phyloP scores from a whole-genome alignment of 2,113 vertebrate species.

The Mugil cephalus region DNA sequence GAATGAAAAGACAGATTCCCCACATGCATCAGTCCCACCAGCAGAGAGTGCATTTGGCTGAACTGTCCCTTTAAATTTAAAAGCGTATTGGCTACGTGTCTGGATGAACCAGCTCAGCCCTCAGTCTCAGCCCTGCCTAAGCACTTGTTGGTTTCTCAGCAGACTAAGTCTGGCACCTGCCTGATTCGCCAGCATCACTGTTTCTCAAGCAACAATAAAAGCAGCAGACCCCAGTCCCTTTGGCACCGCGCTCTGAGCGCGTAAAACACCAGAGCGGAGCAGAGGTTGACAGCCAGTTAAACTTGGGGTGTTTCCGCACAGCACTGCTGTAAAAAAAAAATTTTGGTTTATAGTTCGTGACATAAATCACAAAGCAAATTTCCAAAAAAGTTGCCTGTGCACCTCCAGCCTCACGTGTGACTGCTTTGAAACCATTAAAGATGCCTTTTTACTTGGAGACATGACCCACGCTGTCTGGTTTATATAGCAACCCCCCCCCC shows the following conservation, averaged over 20 bases:
- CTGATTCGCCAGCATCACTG: constrained; percentile 56
- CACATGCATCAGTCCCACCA: constrained; percentile 21
- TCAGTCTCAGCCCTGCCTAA: constrained; percentile 29
- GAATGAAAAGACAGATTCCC: constrained; percentile 39
- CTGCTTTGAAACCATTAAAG: constrained; percentile 27
- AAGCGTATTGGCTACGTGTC: constrained; percentile 32
- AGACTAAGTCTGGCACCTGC: constrained; percentile 71
- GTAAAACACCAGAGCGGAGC: constrained; percentile 38
- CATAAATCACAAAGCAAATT: neutral
- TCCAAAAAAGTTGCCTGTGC: constrained; percentile 20
- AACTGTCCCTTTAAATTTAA: constrained; percentile 59
- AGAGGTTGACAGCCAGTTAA: neutral
- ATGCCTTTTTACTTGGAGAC: neutral
- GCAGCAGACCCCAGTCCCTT: neutral
- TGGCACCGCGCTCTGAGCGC: constrained; percentile 38
- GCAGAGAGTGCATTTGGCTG: neutral
- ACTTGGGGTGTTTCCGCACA: neutral
- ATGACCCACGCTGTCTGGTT: neutral
- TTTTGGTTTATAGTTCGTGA: neutral
- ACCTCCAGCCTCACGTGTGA: neutral
- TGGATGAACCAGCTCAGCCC: constrained; percentile 31
- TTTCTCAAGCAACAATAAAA: constrained; percentile 60
- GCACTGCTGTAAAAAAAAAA: no score
- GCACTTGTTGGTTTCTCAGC: constrained; percentile 53
- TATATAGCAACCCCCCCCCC: no score